Base-by-base conservation (phyloP, 37 sponge, comb jelly and placozoan genomes). In the Hormiphora californensis region DNA sequence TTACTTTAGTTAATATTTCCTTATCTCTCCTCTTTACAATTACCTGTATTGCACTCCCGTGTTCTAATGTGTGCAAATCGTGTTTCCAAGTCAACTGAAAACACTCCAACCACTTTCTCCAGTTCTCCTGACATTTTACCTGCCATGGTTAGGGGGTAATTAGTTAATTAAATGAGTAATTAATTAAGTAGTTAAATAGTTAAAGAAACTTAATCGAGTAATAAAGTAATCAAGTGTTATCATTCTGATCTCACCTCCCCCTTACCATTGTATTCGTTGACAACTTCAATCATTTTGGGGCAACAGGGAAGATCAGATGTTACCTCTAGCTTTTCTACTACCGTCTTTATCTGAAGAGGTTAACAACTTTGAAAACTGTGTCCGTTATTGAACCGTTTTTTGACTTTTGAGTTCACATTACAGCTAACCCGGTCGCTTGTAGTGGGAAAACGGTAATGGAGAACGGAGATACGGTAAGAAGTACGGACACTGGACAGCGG, bases 11-110 rank as follows among this genome's bases (percentile, higher is more conserved):
- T n/a, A n/a, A n/a, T n/a, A n/a, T n/a, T n/a, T n/a, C n/a, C n/a
- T n/a, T n/a, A n/a, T n/a, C n/a, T n/a, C n/a, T n/a, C n/a, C n/a
- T n/a, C n/a, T n/a, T n/a, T n/a, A n/a, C n/a, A 85, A 4, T 51
- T 30, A 51, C 85, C 86, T 39, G 91, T 69, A 39, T 93, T 93
- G 22, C 89, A 89, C 59, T 93, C 94, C 41, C 69, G 30, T 0
- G 90, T 93, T 54, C 94, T 67, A 3, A 93, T 37, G 19, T 67
- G 32, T 15, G 68, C 62, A 62, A 93, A 93, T 17, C 91, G 62
- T 17, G 91, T 90, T 33, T 93, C 94, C 81, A 93, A 86, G 30
- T 54, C 81, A 25, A 90, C 89, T 5, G 86, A 63, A 19, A 90
- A 81, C 36, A 36, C 27, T 21, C 89, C 91, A 31, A 91, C 85